Evolutionary conservation across 1,140 invertebrate genomes (phyloP).

Genomic region (Solenopsis fugax): DNA sequence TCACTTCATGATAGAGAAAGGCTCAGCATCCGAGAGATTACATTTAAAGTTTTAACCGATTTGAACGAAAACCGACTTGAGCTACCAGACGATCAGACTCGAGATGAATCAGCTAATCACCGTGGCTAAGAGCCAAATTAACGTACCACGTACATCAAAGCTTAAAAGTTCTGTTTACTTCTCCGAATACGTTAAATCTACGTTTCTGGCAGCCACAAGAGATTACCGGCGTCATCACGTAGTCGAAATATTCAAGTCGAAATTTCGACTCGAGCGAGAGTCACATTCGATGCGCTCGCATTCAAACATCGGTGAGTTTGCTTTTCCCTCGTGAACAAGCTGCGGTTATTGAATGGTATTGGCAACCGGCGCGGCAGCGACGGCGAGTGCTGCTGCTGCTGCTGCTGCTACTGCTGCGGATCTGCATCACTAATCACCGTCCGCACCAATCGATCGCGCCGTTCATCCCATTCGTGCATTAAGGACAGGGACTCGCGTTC

Average conservation of each 20-base stretch:
- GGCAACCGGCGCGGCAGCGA: not conserved
- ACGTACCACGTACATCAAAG: not conserved
- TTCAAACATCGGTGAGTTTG: not conserved
- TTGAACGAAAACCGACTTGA: not conserved
- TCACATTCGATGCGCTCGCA: constrained; percentile 18
- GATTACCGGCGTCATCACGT: constrained; percentile 33
- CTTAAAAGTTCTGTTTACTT: constrained; percentile 42
- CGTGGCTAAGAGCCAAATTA: not conserved
- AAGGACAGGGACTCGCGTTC: constrained; percentile 83
- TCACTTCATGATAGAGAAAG: not conserved
- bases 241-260: constrained; percentile 17
- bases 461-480: constrained; percentile 71
- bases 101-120: not conserved
- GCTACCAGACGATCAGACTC: not conserved
- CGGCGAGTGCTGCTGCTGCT: not conserved
- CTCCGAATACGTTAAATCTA: not conserved
- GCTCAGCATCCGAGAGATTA: not conserved
- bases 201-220: constrained; percentile 41
- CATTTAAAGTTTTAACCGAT: not conserved
- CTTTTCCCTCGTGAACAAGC: constrained; percentile 8
- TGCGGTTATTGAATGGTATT: constrained; percentile 72
- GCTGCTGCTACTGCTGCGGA: constrained; percentile 57
- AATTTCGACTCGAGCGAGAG: constrained; percentile 33
- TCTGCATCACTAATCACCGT: constrained; percentile 80
- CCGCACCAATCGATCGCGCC: constrained; percentile 80